These are phyloP conservation scores for Excalfactoria chinensis DNA, from an alignment of 2,113 vertebrate species.

Conservation along the genomic window DNA sequence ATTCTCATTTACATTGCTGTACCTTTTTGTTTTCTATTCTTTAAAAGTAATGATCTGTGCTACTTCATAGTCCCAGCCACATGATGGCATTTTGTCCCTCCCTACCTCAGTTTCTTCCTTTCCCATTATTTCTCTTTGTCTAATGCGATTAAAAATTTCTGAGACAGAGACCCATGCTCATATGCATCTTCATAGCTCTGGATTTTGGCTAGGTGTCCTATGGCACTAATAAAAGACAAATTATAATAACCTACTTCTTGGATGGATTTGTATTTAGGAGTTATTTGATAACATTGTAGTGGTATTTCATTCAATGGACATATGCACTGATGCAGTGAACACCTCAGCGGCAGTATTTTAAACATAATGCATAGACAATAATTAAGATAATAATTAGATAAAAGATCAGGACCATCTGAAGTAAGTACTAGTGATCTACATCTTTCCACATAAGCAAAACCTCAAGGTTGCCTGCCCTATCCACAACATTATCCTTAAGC, in stretches of 20 bases:
- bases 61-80: constrained; percentile 29
- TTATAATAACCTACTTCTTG: constrained; percentile 26
- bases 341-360: not conserved
- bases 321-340: not conserved
- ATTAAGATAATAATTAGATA: not conserved
- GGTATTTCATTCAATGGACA: not conserved
- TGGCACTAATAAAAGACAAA: constrained; percentile 14
- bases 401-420: not conserved
- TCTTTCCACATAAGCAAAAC: not conserved
- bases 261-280: constrained; percentile 24
- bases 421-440: not conserved
- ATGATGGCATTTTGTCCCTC: not conserved
- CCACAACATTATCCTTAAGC: not conserved
- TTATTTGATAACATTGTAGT: constrained; percentile 12
- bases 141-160: not conserved
- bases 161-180: not conserved
- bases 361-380: not conserved
- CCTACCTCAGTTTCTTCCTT: not conserved
- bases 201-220: constrained; percentile 15
- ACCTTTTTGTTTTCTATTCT: constrained; percentile 66
- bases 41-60: constrained; percentile 27
- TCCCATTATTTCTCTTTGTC: not conserved
- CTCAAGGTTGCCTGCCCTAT: not conserved
- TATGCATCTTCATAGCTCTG: not conserved
- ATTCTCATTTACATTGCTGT: constrained; percentile 72